phyloP scores from a whole-genome alignment of 1,140 invertebrate genomes.

The Sycophaga agraensis region DNA sequence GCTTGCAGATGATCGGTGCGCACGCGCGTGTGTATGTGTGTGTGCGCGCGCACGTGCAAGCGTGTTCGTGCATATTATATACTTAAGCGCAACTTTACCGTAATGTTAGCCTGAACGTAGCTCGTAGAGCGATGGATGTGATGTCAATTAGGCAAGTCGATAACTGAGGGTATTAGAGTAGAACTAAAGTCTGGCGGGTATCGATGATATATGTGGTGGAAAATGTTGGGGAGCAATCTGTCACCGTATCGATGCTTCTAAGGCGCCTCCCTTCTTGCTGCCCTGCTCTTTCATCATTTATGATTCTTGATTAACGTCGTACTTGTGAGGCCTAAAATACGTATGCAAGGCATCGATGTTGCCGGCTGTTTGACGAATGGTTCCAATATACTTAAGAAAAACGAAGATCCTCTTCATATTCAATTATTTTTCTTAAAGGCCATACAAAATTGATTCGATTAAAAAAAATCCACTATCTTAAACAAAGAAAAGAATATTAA shows the following conservation, averaged over 20 bases:
- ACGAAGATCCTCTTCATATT: neutral
- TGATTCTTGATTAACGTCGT: constrained; percentile 28
- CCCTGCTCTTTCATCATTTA: constrained; percentile 26
- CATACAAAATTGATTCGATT: too few relatives aligned
- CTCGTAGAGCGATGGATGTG: constrained; percentile 24
- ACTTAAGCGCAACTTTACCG: too few relatives aligned
- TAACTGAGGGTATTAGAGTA: constrained; percentile 43
- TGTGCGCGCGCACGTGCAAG: too few relatives aligned
- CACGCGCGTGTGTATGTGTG: too few relatives aligned
- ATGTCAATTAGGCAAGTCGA: constrained; percentile 52
- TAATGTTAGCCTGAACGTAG: too few relatives aligned
- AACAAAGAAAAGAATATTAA: too few relatives aligned
- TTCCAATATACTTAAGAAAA: neutral
- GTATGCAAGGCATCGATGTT: constrained; percentile 2
- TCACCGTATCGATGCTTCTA: constrained; percentile 52
- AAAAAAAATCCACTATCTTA: too few relatives aligned
- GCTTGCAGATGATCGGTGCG: too few relatives aligned
- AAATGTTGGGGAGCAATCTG: constrained; percentile 56
- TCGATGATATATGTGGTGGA: constrained; percentile 57
- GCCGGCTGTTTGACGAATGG: constrained; percentile 2
- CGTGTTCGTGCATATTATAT: too few relatives aligned
- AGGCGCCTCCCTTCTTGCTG: constrained; percentile 34
- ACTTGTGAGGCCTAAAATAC: constrained; percentile 20
- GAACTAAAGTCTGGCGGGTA: constrained; percentile 46
- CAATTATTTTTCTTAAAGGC: too few relatives aligned